Conservation (phyloP, 2,113 vertebrate genomes). For the Silurus asotus region DNA sequence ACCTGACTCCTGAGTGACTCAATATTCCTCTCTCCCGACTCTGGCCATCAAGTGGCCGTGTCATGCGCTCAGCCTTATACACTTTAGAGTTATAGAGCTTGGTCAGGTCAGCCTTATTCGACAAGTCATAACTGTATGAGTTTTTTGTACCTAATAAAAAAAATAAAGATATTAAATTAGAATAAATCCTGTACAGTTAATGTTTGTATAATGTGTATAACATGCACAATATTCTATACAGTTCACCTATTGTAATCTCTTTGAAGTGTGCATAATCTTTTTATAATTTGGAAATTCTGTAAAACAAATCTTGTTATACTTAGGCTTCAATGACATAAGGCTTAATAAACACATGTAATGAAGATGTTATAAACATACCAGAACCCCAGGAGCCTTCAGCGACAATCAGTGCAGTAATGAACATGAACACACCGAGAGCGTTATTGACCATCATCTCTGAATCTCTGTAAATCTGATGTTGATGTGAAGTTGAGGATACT, state of each 20-base stretch:
- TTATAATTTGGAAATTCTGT: background rate
- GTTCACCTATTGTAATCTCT: background rate
- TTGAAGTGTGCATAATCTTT: background rate
- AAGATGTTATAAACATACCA: constrained; percentile 30
- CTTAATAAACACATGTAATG: background rate
- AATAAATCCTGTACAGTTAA: background rate
- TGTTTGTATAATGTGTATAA: background rate
- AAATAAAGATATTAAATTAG: background rate
- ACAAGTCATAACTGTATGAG: constrained; percentile 54
- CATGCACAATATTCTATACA: background rate
- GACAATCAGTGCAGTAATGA: constrained; percentile 17
- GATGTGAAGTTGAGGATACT: background rate
- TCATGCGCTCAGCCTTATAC: constrained; percentile 54
- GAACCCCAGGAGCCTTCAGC: constrained; percentile 36
- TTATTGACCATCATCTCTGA: background rate
- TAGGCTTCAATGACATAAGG: background rate
- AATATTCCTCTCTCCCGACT: constrained; percentile 12
- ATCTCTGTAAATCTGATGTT: background rate
- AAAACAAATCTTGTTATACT: background rate
- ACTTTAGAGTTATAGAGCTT: constrained; percentile 60
- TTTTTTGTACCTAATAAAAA: constrained; percentile 15
- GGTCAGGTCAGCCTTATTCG: constrained; percentile 49
- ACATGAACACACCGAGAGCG: constrained; percentile 19
- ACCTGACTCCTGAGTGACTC: constrained; percentile 67
- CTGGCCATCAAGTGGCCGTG: constrained; percentile 41